These are phyloP conservation scores for Centrocercus urophasianus DNA, from an alignment of 2,113 vertebrate genomes.

Conservation along the genomic window DNA sequence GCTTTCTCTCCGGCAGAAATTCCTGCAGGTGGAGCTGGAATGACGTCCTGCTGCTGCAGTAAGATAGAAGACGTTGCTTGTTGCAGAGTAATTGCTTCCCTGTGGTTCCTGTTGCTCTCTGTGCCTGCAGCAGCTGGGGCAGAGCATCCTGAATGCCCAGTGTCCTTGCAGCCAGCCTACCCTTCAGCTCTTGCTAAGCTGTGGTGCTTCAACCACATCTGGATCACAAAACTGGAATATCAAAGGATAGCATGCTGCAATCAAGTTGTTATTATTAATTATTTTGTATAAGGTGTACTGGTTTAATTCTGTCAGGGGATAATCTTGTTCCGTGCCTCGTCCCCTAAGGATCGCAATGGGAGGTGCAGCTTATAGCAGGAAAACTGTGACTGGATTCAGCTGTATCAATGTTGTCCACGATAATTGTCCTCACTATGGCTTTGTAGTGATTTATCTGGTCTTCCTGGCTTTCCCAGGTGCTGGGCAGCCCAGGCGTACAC, in stretches of 20 bases:
- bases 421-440: not conserved
- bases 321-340: not conserved
- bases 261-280: not conserved
- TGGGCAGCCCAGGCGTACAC: fast-evolving
- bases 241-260: not conserved
- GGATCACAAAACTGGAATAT: not conserved
- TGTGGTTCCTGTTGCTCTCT: not conserved
- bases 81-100: not conserved
- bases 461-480: not conserved
- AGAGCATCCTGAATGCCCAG: fast-evolving
- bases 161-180: not conserved
- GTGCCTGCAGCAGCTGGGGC: fast-evolving
- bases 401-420: fast-evolving
- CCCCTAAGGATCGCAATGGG: not conserved
- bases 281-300: not conserved
- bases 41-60: not conserved
- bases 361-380: fast-evolving
- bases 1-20: not conserved
- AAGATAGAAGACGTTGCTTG: not conserved
- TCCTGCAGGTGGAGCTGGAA: conserved; percentile 70
- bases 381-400: not conserved
- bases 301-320: not conserved
- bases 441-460: not conserved
- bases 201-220: fast-evolving
- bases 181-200: not conserved